phyloP scores from a whole-genome alignment of 2,113 vertebrate genomes.

The Callithrix jacchus region DNA sequence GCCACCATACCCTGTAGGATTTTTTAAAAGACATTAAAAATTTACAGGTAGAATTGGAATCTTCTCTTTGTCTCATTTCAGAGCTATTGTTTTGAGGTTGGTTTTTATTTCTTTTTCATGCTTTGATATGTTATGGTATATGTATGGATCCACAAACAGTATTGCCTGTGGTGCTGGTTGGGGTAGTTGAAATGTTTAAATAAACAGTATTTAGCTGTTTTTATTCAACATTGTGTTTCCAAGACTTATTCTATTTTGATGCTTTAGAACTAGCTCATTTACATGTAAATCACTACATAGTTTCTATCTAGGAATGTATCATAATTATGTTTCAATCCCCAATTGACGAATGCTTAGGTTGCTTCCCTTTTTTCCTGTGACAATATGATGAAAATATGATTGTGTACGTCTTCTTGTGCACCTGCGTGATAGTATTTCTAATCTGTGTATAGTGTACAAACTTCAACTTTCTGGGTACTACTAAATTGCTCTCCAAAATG shows the following conservation, averaged over 20 bases:
- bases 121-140: not conserved
- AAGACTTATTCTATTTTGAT: constrained; percentile 38
- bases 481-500: not conserved
- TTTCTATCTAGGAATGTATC: not conserved
- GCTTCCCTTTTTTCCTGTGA: constrained; percentile 18
- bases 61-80: not conserved
- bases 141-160: not conserved
- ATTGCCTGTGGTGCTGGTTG: not conserved
- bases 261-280: not conserved
- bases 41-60: not conserved
- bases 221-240: not conserved
- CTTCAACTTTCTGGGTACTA: not conserved
- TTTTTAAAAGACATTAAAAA: not conserved
- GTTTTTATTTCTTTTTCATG: not conserved
- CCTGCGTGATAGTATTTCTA: not conserved
- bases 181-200: not conserved
- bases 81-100: not conserved
- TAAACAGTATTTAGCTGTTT: constrained; percentile 42
- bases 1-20: not conserved
- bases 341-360: not conserved
- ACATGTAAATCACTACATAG: not conserved
- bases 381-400: not conserved
- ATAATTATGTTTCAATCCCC: constrained; percentile 6
- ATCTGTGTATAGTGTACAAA: not conserved
- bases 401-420: not conserved